A percentile compares a stretch with the other conserved stretches of the same genome.
These are phyloP conservation scores for Phacellophora camtschatica DNA, from an alignment of 30 jellyfish, hydroid and myxozoan genomes.

Conservation along the genomic window DNA sequence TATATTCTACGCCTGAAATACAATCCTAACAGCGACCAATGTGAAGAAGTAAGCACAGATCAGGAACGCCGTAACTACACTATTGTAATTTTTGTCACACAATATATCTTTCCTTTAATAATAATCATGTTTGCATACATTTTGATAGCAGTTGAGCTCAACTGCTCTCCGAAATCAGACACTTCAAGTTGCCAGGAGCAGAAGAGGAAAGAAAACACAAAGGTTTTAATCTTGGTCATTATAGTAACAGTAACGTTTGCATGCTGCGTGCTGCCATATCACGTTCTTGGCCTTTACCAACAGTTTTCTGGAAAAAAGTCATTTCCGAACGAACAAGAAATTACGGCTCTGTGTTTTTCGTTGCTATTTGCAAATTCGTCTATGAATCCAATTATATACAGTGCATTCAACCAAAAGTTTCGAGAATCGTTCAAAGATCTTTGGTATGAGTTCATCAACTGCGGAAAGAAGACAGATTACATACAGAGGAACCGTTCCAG, in stretches of 20 bases:
- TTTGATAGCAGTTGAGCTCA: conserved; percentile 67
- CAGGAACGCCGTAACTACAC: conserved; percentile 80
- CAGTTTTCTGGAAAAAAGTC: conserved; percentile 57
- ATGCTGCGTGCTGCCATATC: conserved; percentile 87
- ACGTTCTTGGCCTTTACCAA: conserved; percentile 59
- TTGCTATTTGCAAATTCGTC: conserved; percentile 82
- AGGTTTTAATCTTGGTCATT: conserved; percentile 79
- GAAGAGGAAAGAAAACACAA: conserved; percentile 81
- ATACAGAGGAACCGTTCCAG: conserved; percentile 15
- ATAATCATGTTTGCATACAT: conserved; percentile 77
- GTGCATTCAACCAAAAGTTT: conserved; percentile 81
- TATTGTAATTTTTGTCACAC: conserved; percentile 81
- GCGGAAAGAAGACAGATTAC: conserved; percentile 50
- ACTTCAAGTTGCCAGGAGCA: conserved; percentile 43
- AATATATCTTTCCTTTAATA: conserved; percentile 80
- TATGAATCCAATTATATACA: conserved; percentile 87
- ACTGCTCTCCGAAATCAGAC: conserved; percentile 31
- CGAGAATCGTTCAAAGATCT: conserved; percentile 86
- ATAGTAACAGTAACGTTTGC: conserved; percentile 90
- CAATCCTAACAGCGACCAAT: conserved; percentile 21
- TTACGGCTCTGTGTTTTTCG: conserved; percentile 43
- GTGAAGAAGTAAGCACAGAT: conserved; percentile 60
- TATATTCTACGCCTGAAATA: conserved; percentile 64
- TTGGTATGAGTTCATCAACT: conserved; percentile 16
- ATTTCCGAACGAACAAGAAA: conserved; percentile 41